phyloP scores from a whole-genome alignment of 2,113 vertebrate genomes.

The Sinocyclocheilus maitianheensis region DNA sequence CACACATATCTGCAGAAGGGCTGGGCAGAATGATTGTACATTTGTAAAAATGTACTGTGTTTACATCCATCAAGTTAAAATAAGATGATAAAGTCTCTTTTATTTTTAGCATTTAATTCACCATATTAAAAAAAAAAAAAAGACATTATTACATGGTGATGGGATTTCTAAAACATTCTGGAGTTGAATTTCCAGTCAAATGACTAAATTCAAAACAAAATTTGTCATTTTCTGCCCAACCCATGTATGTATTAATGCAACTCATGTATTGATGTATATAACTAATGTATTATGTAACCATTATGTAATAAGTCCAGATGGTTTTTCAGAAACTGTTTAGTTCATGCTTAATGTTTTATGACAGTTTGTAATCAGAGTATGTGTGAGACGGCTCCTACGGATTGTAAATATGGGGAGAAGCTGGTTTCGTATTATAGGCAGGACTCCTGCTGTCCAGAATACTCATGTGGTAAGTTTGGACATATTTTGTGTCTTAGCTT shows the following conservation, averaged over 20 bases:
- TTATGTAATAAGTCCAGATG: background rate
- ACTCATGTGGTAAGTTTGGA: slow-evolving; percentile 82
- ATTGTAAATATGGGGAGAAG: slow-evolving; percentile 84
- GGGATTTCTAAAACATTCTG: background rate
- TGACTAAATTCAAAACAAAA: background rate
- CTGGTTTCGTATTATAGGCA: slow-evolving; percentile 84
- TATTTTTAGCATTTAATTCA: too few relatives aligned
- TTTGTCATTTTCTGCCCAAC: background rate
- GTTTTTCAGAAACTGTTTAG: background rate
- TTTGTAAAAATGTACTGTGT: too few relatives aligned
- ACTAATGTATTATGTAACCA: background rate
- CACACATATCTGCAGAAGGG: background rate
- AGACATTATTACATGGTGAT: background rate
- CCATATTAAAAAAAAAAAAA: background rate
- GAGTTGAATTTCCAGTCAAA: background rate
- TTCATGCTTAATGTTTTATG: slow-evolving; percentile 24
- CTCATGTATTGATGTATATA: too few relatives aligned
- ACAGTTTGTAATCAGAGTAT: slow-evolving; percentile 92
- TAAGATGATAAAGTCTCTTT: too few relatives aligned
- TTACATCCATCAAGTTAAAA: too few relatives aligned
- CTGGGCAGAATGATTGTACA: background rate
- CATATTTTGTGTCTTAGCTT: background rate
- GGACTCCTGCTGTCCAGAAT: slow-evolving; percentile 91
- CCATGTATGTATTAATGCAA: too few relatives aligned
- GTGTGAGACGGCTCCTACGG: slow-evolving; percentile 79